Percentiles rank a stretch among this genome's conserved stretches.
Conservation (phyloP, 2,797 vertebrate species). For the Coracias cyanogaster region DNA sequence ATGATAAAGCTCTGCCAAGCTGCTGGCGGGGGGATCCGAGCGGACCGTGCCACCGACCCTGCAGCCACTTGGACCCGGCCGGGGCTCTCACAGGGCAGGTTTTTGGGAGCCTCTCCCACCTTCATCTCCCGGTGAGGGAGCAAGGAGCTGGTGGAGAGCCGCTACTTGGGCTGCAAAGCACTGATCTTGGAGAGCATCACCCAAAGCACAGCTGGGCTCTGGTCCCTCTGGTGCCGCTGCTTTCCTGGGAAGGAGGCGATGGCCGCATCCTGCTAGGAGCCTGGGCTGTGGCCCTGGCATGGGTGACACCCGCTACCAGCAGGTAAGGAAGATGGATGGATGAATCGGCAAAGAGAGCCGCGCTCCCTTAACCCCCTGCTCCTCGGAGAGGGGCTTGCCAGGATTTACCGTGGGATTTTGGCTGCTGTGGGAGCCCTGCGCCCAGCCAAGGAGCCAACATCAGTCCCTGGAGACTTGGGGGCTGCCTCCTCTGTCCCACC, state of each 20-base stretch:
- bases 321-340: constrained; percentile 43
- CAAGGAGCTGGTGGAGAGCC: not conserved
- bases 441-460: not conserved
- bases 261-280: constrained; percentile 17
- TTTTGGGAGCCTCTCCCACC: not conserved
- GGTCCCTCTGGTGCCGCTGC: fast-evolving
- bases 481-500: fast-evolving
- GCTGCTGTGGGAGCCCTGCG: not conserved
- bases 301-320: not conserved
- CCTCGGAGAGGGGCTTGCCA: constrained; percentile 25
- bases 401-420: constrained; percentile 50
- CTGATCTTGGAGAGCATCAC: not conserved
- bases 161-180: not conserved
- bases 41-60: not conserved
- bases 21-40: not conserved
- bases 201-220: fast-evolving
- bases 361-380: not conserved
- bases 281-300: not conserved
- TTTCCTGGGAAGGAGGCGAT: not conserved
- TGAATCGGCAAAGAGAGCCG: constrained; percentile 37
- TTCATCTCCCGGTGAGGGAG: not conserved
- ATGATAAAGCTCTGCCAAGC: not conserved
- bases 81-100: not conserved
- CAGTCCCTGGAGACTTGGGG: not conserved
- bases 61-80: not conserved